Evolutionary conservation across 64 coral and sea anemone species (phyloP).

Genomic region (Dendrophyllia cribrosa): DNA sequence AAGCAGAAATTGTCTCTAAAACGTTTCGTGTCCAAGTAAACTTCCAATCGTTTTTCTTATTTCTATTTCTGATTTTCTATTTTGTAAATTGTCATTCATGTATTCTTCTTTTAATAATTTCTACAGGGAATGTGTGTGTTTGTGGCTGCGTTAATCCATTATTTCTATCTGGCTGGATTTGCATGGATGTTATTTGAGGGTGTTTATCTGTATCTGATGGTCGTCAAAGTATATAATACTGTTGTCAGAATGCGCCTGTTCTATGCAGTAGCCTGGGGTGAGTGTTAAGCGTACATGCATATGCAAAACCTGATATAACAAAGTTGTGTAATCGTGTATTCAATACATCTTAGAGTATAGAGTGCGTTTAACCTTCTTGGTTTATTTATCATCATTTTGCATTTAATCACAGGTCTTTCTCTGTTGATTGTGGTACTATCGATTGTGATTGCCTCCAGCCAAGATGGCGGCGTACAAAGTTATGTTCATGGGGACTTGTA

Average conservation of each 20-base stretch:
- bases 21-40: too few relatives aligned
- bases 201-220: constrained; percentile 82
- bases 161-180: constrained; percentile 84
- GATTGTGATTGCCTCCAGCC: constrained; percentile 13
- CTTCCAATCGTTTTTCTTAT: too few relatives aligned
- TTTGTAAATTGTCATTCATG: too few relatives aligned
- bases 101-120: neutral
- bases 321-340: too few relatives aligned
- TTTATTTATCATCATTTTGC: neutral
- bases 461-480: constrained; percentile 38
- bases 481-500: constrained; percentile 57
- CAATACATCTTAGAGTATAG: too few relatives aligned
- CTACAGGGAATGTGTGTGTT: constrained; percentile 65
- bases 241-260: constrained; percentile 63
- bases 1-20: too few relatives aligned
- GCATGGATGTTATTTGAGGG: constrained; percentile 90
- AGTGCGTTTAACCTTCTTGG: neutral
- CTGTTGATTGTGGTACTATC: constrained; percentile 35
- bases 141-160: constrained; percentile 76
- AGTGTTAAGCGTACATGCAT: neutral
- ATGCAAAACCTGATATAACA: too few relatives aligned
- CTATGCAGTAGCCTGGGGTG: constrained; percentile 84
- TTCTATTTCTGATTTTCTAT: too few relatives aligned
- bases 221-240: constrained; percentile 85
- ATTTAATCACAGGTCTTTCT: constrained; percentile 21